These are phyloP conservation scores for Leptobrachium ailaonicum DNA, from an alignment of 2,113 vertebrate genomes.

Conservation along the genomic window DNA sequence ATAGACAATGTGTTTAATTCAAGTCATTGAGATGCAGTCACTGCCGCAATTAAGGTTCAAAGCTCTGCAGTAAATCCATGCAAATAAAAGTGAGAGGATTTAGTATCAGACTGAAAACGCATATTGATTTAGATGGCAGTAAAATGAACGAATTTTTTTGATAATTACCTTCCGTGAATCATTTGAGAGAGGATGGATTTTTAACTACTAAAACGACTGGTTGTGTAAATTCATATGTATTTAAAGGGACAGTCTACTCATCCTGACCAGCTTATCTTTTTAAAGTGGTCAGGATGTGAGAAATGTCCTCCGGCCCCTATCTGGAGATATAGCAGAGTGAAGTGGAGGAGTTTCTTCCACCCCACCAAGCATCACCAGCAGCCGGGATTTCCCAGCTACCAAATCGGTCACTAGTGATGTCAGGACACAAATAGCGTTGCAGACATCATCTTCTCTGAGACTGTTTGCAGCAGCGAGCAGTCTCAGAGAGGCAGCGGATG, in stretches of 20 bases:
- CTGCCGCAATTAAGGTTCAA: constrained; percentile 61
- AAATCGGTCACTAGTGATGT: too few relatives aligned
- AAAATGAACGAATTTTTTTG: constrained; percentile 46
- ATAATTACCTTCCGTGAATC: constrained; percentile 56
- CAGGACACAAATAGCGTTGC: too few relatives aligned
- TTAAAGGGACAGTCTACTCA: not conserved
- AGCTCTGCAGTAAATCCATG: constrained; percentile 52
- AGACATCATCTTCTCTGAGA: too few relatives aligned
- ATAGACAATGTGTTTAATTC: constrained; percentile 53
- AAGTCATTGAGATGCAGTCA: constrained; percentile 58
- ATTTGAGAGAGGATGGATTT: constrained; percentile 3
- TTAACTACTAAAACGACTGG: constrained; percentile 11
- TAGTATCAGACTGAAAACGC: constrained; percentile 42
- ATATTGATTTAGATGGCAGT: constrained; percentile 56
- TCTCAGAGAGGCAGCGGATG: too few relatives aligned
- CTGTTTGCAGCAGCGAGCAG: too few relatives aligned
- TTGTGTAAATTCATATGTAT: not conserved
- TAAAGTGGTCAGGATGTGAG: too few relatives aligned
- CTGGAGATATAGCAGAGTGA: too few relatives aligned
- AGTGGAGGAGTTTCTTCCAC: too few relatives aligned
- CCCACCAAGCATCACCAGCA: too few relatives aligned
- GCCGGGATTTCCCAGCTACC: too few relatives aligned
- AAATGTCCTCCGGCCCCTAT: too few relatives aligned
- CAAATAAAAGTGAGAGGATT: constrained; percentile 58
- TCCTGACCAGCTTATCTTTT: too few relatives aligned